Percentiles rank a stretch among this genome's conserved stretches.
phyloP scores from a whole-genome alignment of 2,113 vertebrate species.

The Nycticryphes semicollaris region DNA sequence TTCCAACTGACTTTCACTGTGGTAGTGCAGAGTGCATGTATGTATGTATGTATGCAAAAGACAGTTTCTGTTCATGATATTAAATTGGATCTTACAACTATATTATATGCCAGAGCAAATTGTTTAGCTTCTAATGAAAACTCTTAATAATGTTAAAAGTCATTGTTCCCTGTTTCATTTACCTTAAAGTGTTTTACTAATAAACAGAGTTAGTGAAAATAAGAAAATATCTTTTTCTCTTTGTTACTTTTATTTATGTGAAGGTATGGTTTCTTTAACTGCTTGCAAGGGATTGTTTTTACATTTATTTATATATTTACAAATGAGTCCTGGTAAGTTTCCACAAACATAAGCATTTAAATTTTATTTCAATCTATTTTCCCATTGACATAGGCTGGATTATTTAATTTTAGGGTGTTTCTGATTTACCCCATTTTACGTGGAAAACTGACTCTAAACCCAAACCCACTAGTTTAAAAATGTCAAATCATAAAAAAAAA shows the following conservation, averaged over 20 bases:
- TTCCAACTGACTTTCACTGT: neutral
- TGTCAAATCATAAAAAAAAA: neutral
- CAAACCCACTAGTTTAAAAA: neutral
- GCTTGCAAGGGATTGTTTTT: rapidly evolving
- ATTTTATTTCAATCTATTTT: neutral
- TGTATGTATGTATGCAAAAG: neutral
- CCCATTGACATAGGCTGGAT: no score
- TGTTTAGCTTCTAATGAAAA: neutral
- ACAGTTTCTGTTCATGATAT: neutral
- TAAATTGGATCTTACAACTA: neutral
- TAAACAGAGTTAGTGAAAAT: neutral
- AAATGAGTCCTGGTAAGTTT: neutral
- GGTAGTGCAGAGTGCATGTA: neutral
- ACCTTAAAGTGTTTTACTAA: neutral
- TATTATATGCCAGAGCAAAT: neutral
- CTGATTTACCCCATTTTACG: neutral
- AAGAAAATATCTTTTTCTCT: neutral
- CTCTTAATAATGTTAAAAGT: neutral
- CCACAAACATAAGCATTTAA: neutral
- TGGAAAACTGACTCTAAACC: neutral
- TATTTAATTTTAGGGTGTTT: neutral
- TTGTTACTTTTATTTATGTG: neutral
- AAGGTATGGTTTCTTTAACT: neutral
- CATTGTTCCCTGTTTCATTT: neutral
- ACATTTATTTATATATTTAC: neutral